phyloP scores from a whole-genome alignment of 2,797 vertebrate genomes.

The Betta splendens region DNA sequence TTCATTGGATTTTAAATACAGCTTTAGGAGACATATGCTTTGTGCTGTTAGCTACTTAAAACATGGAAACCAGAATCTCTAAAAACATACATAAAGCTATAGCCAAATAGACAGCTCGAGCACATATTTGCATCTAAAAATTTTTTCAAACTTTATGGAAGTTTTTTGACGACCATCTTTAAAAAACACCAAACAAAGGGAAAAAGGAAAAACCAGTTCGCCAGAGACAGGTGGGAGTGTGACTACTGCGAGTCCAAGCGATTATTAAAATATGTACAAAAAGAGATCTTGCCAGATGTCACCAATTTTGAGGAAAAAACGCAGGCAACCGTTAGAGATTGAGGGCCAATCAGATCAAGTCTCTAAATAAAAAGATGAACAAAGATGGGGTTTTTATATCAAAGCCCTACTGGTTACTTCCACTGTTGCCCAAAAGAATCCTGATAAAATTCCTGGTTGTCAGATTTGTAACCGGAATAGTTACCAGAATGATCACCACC shows the following conservation, averaged over 20 bases:
- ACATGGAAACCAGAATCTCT: slow-evolving; percentile 91
- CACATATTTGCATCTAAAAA: slow-evolving; percentile 88
- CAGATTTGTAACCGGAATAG: slow-evolving; percentile 98
- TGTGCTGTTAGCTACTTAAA: slow-evolving; percentile 87
- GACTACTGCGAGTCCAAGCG: slow-evolving; percentile 91
- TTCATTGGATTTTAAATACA: slow-evolving; percentile 88
- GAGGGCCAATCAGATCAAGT: slow-evolving; percentile 92
- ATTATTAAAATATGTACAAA: slow-evolving; percentile 98
- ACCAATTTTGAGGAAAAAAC: slow-evolving; percentile 83
- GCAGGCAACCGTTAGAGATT: slow-evolving; percentile 87
- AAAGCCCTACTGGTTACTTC: slow-evolving; percentile 91
- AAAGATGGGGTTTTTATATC: slow-evolving; percentile 65
- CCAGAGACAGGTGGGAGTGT: slow-evolving; percentile 94
- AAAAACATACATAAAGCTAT: slow-evolving; percentile 92
- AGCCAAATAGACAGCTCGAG: slow-evolving; percentile 91
- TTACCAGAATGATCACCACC: slow-evolving; percentile 97
- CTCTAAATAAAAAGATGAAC: slow-evolving; percentile 82
- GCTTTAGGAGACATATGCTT: slow-evolving; percentile 85
- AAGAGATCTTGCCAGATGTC: slow-evolving; percentile 94
- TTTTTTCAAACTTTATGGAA: slow-evolving; percentile 71
- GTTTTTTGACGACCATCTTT: slow-evolving; percentile 72
- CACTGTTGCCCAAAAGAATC: slow-evolving; percentile 99
- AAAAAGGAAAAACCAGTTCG: slow-evolving; percentile 88
- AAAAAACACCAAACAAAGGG: slow-evolving; percentile 76
- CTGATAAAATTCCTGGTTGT: slow-evolving; percentile 99